phyloP scores from a whole-genome alignment of 2,113 vertebrate genomes.

The human (Homo sapiens) region DNA sequence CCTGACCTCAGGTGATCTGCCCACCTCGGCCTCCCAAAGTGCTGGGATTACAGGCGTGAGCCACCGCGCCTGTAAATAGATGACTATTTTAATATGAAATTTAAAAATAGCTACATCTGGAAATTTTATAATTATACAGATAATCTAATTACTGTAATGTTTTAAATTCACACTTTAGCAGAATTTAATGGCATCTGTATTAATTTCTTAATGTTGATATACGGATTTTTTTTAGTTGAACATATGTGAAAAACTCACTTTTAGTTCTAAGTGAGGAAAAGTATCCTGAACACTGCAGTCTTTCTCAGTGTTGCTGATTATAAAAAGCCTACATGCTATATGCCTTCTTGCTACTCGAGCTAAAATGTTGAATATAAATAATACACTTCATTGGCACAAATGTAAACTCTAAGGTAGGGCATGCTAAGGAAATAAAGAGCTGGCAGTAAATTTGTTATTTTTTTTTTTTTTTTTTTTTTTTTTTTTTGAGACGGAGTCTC shows the following conservation, averaged over 20 bases:
- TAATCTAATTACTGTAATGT: not conserved
- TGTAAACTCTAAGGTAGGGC: not conserved
- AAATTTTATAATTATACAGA: slow-evolving; percentile 5
- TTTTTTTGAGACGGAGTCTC: too few species aligned
- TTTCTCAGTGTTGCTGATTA: not conserved
- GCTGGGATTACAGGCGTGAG: too few species aligned
- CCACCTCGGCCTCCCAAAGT: too few species aligned
- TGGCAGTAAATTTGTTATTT: not conserved
- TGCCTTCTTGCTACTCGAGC: not conserved
- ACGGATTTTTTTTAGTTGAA: slow-evolving; percentile 1
- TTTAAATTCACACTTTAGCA: slow-evolving; percentile 26
- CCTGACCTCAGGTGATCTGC: too few species aligned
- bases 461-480: too few species aligned
- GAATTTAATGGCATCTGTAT: slow-evolving; percentile 37
- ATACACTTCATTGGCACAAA: not conserved
- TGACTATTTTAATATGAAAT: not conserved
- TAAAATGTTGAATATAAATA: slow-evolving; percentile 25
- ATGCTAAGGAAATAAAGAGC: not conserved
- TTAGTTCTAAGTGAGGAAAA: not conserved
- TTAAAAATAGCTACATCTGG: not conserved
- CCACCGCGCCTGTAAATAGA: not conserved
- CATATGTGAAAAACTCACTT: not conserved
- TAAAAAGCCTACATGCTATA: not conserved
- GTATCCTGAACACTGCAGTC: not conserved
- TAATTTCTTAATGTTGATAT: slow-evolving; percentile 24